Percentiles rank a stretch among this genome's conserved stretches.
Evolutionary conservation across 1,140 invertebrate species (phyloP).

Genomic region (Macrostomum lignano): DNA sequence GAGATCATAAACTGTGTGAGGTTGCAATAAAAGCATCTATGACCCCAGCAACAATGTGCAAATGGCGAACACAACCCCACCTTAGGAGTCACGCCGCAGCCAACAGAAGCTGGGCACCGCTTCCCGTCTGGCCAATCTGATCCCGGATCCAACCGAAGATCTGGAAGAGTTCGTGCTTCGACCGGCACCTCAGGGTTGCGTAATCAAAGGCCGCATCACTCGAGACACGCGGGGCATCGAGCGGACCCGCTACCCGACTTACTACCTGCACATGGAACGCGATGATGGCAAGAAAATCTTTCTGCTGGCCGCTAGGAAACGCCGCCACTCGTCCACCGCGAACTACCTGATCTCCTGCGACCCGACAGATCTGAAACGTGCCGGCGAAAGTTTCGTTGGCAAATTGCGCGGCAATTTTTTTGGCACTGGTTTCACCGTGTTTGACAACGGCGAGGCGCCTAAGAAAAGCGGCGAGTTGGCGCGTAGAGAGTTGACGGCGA

Average conservation of each 20-base stretch:
- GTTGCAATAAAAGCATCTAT: no score
- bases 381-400: slow-evolving; percentile 62
- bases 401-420: slow-evolving; percentile 78
- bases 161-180: slow-evolving; percentile 2
- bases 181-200: not conserved
- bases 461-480: slow-evolving; percentile 32
- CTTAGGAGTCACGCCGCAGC: no score
- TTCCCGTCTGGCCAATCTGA: no score
- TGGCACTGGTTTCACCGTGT: slow-evolving; percentile 83
- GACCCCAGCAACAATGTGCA: no score
- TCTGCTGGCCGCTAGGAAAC: slow-evolving; percentile 67
- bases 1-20: no score
- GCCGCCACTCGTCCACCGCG: slow-evolving; percentile 87
- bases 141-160: not conserved
- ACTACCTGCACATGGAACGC: slow-evolving; percentile 78
- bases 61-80: no score
- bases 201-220: slow-evolving; percentile 67
- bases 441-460: slow-evolving; percentile 61
- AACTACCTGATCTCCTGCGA: slow-evolving; percentile 95
- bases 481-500: slow-evolving; percentile 60
- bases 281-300: slow-evolving; percentile 88
- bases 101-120: no score
- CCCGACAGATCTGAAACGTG: slow-evolving; percentile 74
- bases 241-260: slow-evolving; percentile 78
- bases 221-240: slow-evolving; percentile 90